Conservation (phyloP, 2,113 vertebrate species). For the Sardina pilchardus region DNA sequence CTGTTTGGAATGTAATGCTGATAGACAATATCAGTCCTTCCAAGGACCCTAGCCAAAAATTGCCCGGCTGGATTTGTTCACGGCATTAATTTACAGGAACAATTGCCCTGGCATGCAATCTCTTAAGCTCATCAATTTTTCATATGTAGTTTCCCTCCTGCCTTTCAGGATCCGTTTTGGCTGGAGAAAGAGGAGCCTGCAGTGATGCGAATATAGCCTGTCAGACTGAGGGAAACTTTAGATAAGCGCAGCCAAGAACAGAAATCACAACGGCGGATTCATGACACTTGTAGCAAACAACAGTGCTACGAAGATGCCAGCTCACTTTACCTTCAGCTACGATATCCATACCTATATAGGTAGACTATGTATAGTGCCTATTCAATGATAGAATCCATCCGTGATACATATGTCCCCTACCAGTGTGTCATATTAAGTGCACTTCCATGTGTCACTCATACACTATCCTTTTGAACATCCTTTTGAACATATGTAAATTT, state of each 20-base stretch:
- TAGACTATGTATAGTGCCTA: background rate
- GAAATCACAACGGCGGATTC: constrained; percentile 21
- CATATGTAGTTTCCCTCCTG: background rate
- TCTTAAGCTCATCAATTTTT: constrained; percentile 36
- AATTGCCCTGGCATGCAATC: constrained; percentile 12
- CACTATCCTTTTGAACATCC: background rate
- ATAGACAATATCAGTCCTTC: background rate
- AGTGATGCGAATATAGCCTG: background rate
- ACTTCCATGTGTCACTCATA: background rate
- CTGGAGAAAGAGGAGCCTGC: background rate
- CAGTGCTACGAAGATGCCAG: background rate
- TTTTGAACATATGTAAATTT: background rate
- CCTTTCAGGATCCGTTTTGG: background rate
- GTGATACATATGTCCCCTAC: background rate
- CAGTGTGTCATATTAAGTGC: background rate
- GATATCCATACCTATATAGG: too few species aligned
- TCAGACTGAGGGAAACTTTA: background rate
- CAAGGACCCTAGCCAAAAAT: constrained; percentile 1
- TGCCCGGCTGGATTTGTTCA: background rate
- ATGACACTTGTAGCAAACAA: background rate
- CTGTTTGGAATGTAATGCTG: background rate
- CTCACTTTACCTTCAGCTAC: background rate
- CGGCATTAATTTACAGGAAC: constrained; percentile 23
- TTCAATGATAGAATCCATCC: background rate
- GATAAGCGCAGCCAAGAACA: background rate